Conservation (phyloP, 2,888 invertebrate species). For the Orthosia incerta region DNA sequence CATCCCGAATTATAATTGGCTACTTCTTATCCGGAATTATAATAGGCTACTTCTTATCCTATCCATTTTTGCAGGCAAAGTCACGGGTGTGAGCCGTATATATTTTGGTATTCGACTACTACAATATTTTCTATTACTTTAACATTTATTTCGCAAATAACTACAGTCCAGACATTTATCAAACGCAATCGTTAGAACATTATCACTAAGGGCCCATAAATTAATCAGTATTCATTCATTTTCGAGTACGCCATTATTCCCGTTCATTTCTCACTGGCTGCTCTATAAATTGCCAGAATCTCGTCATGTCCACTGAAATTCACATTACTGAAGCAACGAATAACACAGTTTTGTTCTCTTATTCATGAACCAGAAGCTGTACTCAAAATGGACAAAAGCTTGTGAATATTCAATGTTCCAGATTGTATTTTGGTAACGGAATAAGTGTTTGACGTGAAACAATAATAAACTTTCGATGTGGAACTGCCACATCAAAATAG, state of each 20-base stretch:
- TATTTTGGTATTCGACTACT: not conserved
- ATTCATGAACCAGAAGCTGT: slow-evolving; percentile 35
- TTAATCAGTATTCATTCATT: slow-evolving; percentile 61
- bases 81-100: too few species aligned
- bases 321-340: slow-evolving; percentile 37
- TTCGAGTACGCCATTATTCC: slow-evolving; percentile 46
- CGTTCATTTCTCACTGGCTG: slow-evolving; percentile 40
- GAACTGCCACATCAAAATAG: too few species aligned
- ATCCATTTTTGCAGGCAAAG: too few species aligned
- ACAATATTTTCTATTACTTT: slow-evolving; percentile 17
- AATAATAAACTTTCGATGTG: slow-evolving; percentile 9
- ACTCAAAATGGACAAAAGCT: slow-evolving; percentile 18
- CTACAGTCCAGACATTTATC: slow-evolving; percentile 29
- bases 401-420: slow-evolving; percentile 22
- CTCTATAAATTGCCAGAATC: slow-evolving; percentile 55
- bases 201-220: slow-evolving; percentile 47
- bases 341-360: slow-evolving; percentile 38
- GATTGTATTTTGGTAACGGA: slow-evolving; percentile 22
- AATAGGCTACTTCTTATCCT: too few species aligned
- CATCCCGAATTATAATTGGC: too few species aligned
- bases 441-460: slow-evolving; percentile 21
- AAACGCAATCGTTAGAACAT: slow-evolving; percentile 39
- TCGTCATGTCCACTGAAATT: slow-evolving; percentile 50
- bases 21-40: too few species aligned
- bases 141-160: slow-evolving; percentile 19